Conservation (phyloP, 1,140 invertebrate species). For the Bombus confusus region DNA sequence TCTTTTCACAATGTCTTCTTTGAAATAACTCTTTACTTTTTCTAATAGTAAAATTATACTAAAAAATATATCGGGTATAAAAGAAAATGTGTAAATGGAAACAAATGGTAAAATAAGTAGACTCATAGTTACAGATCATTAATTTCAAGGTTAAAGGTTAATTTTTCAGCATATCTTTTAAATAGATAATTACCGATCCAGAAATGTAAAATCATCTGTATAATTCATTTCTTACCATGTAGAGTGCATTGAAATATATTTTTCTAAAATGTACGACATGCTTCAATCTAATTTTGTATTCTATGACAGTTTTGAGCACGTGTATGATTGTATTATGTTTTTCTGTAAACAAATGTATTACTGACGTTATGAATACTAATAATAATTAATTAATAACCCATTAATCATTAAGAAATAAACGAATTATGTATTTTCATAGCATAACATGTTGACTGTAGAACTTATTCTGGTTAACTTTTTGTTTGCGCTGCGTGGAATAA, state of each 20-base stretch:
- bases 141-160: neutral
- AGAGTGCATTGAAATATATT: neutral
- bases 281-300: neutral
- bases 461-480: neutral
- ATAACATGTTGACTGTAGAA: neutral
- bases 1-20: too few relatives aligned
- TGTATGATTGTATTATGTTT: neutral
- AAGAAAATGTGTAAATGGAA: too few relatives aligned
- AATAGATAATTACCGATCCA: neutral
- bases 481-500: neutral
- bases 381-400: neutral
- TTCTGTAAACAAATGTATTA: neutral
- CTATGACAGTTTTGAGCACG: neutral
- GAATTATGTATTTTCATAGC: neutral
- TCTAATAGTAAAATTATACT: neutral
- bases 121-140: neutral
- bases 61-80: neutral
- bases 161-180: neutral
- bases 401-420: neutral
- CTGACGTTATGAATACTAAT: neutral
- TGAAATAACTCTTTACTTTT: neutral
- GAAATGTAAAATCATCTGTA: neutral
- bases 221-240: neutral
- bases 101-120: neutral
- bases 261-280: neutral